Evolutionary conservation across 2,888 invertebrate genomes (phyloP).

Genomic region (Caenorhabditis auriculariae): DNA sequence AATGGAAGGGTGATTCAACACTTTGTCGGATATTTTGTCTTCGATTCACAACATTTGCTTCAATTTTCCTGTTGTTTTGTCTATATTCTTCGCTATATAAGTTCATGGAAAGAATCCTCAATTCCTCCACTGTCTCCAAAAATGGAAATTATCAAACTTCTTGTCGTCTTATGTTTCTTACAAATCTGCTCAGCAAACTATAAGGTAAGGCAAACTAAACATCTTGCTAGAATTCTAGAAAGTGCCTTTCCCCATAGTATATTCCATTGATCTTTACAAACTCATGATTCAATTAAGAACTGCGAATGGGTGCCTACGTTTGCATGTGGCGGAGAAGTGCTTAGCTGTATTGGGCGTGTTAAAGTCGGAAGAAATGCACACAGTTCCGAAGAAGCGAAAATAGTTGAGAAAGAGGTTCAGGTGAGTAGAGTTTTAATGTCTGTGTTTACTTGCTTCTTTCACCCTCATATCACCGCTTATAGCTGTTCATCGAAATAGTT

Average conservation of each 20-base stretch:
- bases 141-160: not conserved
- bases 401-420: slow-evolving; percentile 5
- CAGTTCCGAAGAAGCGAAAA: slow-evolving; percentile 12
- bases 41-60: not conserved
- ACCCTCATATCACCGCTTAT: slow-evolving; percentile 9
- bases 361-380: slow-evolving; percentile 8
- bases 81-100: not conserved
- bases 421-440: slow-evolving; percentile 8
- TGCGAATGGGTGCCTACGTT: not conserved
- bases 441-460: slow-evolving; percentile 9
- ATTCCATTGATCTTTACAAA: not conserved
- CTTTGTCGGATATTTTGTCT: not conserved
- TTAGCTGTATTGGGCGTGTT: slow-evolving; percentile 7
- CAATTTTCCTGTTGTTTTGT: not conserved
- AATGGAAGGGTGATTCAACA: slow-evolving; percentile 2
- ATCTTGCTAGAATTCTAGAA: not conserved
- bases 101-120: slow-evolving; percentile 1
- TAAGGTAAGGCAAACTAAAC: not conserved
- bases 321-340: slow-evolving; percentile 6
- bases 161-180: not conserved
- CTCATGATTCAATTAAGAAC: not conserved
- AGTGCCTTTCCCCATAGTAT: not conserved
- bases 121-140: not conserved
- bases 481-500: slow-evolving; percentile 6
- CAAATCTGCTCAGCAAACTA: not conserved